These are phyloP conservation scores for Linepithema humile DNA, from an alignment of 1,140 invertebrate genomes.

Conservation along the genomic window DNA sequence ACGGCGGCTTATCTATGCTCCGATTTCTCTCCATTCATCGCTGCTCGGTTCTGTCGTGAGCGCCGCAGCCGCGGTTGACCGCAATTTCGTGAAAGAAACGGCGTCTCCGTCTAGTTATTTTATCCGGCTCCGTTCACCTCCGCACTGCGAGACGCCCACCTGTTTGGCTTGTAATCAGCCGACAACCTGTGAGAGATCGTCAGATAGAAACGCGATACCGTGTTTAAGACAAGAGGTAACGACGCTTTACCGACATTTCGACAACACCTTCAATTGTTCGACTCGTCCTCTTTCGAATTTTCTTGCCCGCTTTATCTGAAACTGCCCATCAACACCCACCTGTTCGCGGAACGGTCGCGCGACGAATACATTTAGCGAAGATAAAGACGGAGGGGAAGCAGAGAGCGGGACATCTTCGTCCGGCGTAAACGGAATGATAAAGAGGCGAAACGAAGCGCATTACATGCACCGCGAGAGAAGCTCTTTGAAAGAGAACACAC, in stretches of 20 bases:
- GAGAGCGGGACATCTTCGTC: not conserved
- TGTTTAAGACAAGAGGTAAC: conserved; percentile 9
- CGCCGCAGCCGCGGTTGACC: not conserved
- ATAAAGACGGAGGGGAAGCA: conserved; percentile 37
- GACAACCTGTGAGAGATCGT: conserved; percentile 38
- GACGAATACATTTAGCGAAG: conserved; percentile 32
- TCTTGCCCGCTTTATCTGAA: conserved; percentile 46
- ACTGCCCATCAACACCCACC: conserved; percentile 57
- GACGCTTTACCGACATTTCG: conserved; percentile 59
- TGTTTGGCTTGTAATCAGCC: conserved; percentile 48
- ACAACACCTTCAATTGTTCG: not conserved
- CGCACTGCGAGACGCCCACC: conserved; percentile 18
- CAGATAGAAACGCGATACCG: conserved; percentile 62
- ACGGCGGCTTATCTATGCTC: conserved; percentile 72
- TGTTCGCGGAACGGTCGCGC: conserved; percentile 45
- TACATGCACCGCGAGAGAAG: conserved; percentile 54
- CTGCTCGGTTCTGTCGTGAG: conserved; percentile 37
- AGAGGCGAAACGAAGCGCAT: conserved; percentile 24
- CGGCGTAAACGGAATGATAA: conserved; percentile 17
- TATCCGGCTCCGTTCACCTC: not conserved
- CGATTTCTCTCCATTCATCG: conserved; percentile 63
- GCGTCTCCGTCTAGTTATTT: not conserved
- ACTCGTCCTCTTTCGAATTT: conserved; percentile 6
- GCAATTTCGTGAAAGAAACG: not conserved
- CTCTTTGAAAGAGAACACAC: conserved; percentile 4